A percentile compares a stretch with the other conserved stretches of the same genome.
These are phyloP conservation scores for Dugesia japonica DNA, from an alignment of 2,888 invertebrate genomes.

Conservation along the genomic window DNA sequence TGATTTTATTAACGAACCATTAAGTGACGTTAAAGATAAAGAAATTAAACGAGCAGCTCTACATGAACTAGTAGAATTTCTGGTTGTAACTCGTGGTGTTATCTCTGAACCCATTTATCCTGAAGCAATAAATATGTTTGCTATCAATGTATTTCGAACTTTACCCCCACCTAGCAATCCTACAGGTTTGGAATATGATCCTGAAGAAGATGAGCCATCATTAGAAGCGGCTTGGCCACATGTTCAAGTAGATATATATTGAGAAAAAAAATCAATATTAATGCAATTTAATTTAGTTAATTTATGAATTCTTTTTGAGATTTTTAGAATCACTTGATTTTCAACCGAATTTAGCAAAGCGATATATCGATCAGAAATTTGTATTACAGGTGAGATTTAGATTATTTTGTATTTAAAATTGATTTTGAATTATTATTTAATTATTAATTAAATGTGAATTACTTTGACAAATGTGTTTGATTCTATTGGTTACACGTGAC, in stretches of 20 bases:
- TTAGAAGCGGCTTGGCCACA: constrained; percentile 98
- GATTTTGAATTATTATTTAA: neutral
- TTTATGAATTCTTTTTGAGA: constrained; percentile 92
- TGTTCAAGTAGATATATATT: constrained; percentile 63
- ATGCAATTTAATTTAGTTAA: constrained; percentile 6
- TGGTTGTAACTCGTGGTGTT: constrained; percentile 71
- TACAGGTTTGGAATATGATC: constrained; percentile 72
- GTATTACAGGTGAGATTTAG: constrained; percentile 76
- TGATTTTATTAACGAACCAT: constrained; percentile 79
- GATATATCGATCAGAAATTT: constrained; percentile 94
- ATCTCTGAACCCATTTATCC: constrained; percentile 92
- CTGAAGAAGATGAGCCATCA: constrained; percentile 98
- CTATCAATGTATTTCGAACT: constrained; percentile 76
- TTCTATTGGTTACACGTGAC: too few species aligned
- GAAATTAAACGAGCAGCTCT: constrained; percentile 89
- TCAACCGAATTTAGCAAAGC: constrained; percentile 70
- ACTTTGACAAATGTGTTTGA: too few species aligned
- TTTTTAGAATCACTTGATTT: constrained; percentile 96
- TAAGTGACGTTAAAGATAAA: constrained; percentile 94
- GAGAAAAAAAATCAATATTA: too few species aligned
- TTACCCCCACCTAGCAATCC: constrained; percentile 73
- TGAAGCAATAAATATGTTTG: constrained; percentile 81
- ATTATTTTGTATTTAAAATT: too few species aligned
- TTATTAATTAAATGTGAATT: neutral
- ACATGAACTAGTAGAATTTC: constrained; percentile 91